Percentiles rank a stretch among this genome's conserved stretches.
These are phyloP conservation scores for Torymus texanus DNA, from an alignment of 2,888 invertebrate genomes.

Conservation along the genomic window DNA sequence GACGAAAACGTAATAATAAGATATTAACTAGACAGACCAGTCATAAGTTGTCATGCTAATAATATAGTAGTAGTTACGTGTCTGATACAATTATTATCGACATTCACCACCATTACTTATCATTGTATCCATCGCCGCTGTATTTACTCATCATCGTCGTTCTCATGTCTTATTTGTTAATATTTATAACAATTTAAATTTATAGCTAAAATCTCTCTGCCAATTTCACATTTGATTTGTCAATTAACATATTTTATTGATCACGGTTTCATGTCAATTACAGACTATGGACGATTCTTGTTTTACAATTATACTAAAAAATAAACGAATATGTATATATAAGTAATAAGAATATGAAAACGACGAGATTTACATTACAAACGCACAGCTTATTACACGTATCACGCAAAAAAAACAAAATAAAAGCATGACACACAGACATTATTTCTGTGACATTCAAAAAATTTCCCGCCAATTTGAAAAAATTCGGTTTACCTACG, in stretches of 20 bases:
- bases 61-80: conserved; percentile 69
- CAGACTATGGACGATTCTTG: conserved; percentile 39
- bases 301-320: conserved; percentile 7
- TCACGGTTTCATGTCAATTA: conserved; percentile 9
- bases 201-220: conserved; percentile 65
- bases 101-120: conserved; percentile 54
- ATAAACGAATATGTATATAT: conserved; percentile 14
- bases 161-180: conserved; percentile 49
- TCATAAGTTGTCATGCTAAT: conserved; percentile 71
- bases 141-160: conserved; percentile 43
- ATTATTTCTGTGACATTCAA: conserved; percentile 51
- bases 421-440: conserved; percentile 55
- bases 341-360: conserved; percentile 46
- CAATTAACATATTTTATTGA: conserved; percentile 40
- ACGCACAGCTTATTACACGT: conserved; percentile 50
- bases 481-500: conserved; percentile 51
- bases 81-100: conserved; percentile 63
- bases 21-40: conserved; percentile 68
- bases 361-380: conserved; percentile 46
- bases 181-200: conserved; percentile 65
- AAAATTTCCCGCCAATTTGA: conserved; percentile 45
- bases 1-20: conserved; percentile 65
- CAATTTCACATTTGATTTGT: conserved; percentile 66
- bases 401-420: conserved; percentile 53
- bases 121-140: conserved; percentile 47